phyloP scores from a whole-genome alignment of 1,140 invertebrate genomes.

The Sarcophaga peregrina region DNA sequence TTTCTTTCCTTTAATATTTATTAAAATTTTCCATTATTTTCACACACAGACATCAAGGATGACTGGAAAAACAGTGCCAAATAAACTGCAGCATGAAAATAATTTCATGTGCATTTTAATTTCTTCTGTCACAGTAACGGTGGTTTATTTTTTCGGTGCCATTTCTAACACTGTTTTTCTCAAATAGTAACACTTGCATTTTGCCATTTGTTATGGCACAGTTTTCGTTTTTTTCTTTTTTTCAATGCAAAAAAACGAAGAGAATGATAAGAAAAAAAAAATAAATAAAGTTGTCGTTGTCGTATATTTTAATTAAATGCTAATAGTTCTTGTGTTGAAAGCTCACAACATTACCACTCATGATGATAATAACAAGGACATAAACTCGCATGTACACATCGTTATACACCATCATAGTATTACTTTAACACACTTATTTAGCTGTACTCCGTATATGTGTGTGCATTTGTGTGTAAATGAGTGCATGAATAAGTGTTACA shows the following conservation, averaged over 20 bases:
- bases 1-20: too few species aligned
- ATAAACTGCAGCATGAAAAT: too few species aligned
- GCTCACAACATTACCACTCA: constrained; percentile 36
- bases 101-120: too few species aligned
- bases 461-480: background rate
- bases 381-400: background rate
- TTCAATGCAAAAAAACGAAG: background rate
- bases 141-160: too few species aligned
- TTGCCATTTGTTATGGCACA: background rate
- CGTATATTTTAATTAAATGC: constrained; percentile 40
- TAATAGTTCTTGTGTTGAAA: constrained; percentile 41
- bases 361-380: constrained; percentile 27
- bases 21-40: too few species aligned
- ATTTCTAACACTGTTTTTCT: background rate
- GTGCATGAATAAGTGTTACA: background rate
- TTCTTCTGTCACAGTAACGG: too few species aligned
- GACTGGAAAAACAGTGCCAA: too few species aligned
- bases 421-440: too few species aligned
- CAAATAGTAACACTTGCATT: background rate
- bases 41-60: too few species aligned
- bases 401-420: too few species aligned
- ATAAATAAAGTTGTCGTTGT: background rate
- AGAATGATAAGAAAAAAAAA: background rate
- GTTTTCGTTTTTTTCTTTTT: background rate
- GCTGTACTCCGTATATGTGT: background rate